These are phyloP conservation scores for Agapornis canus DNA, from an alignment of 2,797 vertebrate genomes.

Conservation along the genomic window DNA sequence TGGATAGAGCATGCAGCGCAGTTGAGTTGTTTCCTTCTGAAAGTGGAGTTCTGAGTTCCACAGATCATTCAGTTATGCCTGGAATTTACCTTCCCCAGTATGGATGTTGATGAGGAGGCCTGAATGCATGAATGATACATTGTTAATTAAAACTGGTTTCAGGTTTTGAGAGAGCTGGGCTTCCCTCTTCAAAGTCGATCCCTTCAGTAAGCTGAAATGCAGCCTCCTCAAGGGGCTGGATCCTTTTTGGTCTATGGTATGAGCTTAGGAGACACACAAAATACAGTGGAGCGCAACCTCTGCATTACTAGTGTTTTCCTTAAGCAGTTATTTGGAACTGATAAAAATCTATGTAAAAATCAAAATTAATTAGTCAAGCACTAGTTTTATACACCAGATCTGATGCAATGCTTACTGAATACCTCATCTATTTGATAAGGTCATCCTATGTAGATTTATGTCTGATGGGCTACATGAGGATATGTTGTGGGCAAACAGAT, in stretches of 20 bases:
- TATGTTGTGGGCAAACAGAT: background rate
- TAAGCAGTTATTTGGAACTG: background rate
- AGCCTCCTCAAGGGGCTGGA: background rate
- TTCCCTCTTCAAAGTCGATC: background rate
- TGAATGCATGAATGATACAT: rapidly evolving
- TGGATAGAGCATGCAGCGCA: background rate
- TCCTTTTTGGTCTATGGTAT: rapidly evolving
- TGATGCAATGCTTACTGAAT: background rate
- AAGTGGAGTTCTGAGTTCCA: background rate
- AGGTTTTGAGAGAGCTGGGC: background rate
- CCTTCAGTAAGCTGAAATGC: background rate
- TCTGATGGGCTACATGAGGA: background rate
- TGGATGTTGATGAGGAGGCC: background rate
- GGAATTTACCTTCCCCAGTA: background rate
- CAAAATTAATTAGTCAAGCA: background rate
- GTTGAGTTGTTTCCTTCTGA: background rate
- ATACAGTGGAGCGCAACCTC: background rate
- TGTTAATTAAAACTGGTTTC: background rate
- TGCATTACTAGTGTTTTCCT: background rate
- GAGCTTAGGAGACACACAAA: background rate
- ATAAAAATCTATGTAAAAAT: background rate
- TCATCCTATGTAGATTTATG: background rate
- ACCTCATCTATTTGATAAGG: background rate
- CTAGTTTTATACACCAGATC: background rate
- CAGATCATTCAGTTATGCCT: background rate